Conservation (phyloP, 2,113 vertebrate genomes). For the Psilopogon haemacephalus region DNA sequence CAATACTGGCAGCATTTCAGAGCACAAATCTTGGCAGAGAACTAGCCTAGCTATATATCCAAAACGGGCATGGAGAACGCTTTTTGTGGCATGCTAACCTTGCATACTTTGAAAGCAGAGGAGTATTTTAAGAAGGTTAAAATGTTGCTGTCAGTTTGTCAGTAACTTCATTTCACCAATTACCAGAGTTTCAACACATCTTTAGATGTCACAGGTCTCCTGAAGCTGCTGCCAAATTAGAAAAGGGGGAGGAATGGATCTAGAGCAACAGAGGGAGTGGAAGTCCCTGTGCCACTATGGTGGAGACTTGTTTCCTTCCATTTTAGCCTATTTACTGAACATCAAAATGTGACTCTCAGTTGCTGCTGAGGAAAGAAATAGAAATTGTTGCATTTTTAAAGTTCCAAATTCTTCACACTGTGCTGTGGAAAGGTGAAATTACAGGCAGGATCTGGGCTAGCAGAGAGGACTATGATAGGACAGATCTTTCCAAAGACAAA, state of each 20-base stretch:
- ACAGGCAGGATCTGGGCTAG: not conserved
- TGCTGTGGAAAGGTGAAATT: not conserved
- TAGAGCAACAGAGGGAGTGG: not conserved
- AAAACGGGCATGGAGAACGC: not conserved
- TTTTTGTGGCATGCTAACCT: not conserved
- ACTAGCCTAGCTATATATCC: not conserved
- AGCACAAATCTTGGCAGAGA: conserved; percentile 8
- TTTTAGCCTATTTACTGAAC: not conserved
- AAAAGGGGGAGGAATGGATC: not conserved
- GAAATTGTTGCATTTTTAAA: not conserved
- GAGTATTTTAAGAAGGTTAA: not conserved
- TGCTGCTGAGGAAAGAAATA: not conserved
- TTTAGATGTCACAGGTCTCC: not conserved
- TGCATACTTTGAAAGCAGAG: not conserved
- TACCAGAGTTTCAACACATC: not conserved
- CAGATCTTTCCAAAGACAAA: not conserved
- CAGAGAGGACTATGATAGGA: not conserved
- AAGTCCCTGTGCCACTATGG: not conserved
- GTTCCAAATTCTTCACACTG: not conserved
- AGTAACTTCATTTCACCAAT: not conserved
- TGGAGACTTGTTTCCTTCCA: not conserved
- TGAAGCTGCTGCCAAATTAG: not conserved
- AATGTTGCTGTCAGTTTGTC: not conserved
- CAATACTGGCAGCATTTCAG: conserved; percentile 13
- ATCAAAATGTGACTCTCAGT: not conserved